These are phyloP conservation scores for Capromys pilorides DNA, from an alignment of 2,797 vertebrate genomes.

Conservation along the genomic window DNA sequence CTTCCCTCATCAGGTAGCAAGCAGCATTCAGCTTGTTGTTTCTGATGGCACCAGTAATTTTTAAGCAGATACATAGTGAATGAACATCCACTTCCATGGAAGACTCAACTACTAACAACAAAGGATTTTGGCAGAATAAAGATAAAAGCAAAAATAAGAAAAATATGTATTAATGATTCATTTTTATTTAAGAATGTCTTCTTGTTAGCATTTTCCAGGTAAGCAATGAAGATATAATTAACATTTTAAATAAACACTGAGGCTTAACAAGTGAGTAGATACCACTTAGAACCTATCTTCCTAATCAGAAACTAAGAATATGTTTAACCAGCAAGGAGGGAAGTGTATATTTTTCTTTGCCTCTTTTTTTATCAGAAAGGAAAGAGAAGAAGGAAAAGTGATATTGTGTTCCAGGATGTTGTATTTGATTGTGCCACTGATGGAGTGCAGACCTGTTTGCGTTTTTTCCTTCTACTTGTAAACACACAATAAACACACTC, in stretches of 20 bases:
- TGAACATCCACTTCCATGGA: constrained; percentile 74
- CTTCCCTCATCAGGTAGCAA: constrained; percentile 37
- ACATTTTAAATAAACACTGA: constrained; percentile 73
- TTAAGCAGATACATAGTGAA: constrained; percentile 65
- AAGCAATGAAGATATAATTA: constrained; percentile 77
- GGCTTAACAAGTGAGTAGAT: constrained; percentile 78
- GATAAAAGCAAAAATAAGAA: constrained; percentile 68
- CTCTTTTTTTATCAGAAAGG: not conserved
- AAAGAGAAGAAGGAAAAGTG: not conserved
- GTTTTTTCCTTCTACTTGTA: constrained; percentile 29
- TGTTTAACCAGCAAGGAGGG: constrained; percentile 39
- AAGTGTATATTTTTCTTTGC: constrained; percentile 16
- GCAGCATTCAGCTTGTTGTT: constrained; percentile 24
- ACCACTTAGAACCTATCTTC: constrained; percentile 68
- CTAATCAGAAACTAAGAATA: constrained; percentile 59
- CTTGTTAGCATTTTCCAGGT: constrained; percentile 72
- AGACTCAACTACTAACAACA: constrained; percentile 70
- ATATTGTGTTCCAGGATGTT: not conserved
- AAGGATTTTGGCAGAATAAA: constrained; percentile 77
- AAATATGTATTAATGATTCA: constrained; percentile 74
- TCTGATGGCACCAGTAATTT: not conserved
- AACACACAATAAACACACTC: not conserved
- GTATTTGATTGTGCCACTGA: constrained; percentile 22
- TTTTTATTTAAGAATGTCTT: constrained; percentile 79
- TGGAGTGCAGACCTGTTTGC: fast-evolving